Base-by-base conservation (phyloP, 53 echinoderm and acorn worm species). In the Paelopatides confundens region DNA sequence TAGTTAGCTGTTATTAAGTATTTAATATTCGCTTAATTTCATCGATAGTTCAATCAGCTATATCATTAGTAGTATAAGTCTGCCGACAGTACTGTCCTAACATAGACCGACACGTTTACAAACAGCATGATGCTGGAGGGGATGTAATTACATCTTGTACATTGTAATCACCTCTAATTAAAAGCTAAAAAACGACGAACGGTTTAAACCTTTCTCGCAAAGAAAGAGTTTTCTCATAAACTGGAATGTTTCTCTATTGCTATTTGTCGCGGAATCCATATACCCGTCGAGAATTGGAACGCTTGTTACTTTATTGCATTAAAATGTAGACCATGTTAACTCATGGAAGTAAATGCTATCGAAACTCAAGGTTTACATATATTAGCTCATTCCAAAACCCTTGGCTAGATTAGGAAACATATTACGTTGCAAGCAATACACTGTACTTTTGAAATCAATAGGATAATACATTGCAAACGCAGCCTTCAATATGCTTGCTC, bases 201-300 rank as follows among this genome's bases (percentile, higher is more conserved):
- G 58, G 21, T 21, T 58, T n/a, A 14, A 21, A 58, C 58, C 21
- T 58, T 23, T 58, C 24, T 58, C 1, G 47, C 38, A 74, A 27
- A 74, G 40, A 74, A 46, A 46, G 74, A 74, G 27, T 35, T 36
- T 35, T 28, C 26, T 43, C 40, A 39, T 28, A 39, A 40, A 4
- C 23, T 74, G 74, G 74, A 74, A 74, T 74, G 74, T 74, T 74
- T 24, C 74, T 39, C 74, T 27, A 74, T 74, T 74, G 74, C 74
- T 13, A 74, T 39, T 74, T 38, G 39, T 74, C 74, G 74, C 46
- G 40, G 46, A 74, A 74, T n/a, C 74, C 23, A 24, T 9, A 74
- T 74, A 74, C 74, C 74, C 74, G 74, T 74, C 26, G 47, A 46
- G 39, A 46, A 26, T 26, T 74, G 74, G 46, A 74, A 74, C 74